Percentiles rank a stretch among this genome's conserved stretches.
phyloP scores from a whole-genome alignment of 2,888 invertebrate species.

The Monopis laevigella region DNA sequence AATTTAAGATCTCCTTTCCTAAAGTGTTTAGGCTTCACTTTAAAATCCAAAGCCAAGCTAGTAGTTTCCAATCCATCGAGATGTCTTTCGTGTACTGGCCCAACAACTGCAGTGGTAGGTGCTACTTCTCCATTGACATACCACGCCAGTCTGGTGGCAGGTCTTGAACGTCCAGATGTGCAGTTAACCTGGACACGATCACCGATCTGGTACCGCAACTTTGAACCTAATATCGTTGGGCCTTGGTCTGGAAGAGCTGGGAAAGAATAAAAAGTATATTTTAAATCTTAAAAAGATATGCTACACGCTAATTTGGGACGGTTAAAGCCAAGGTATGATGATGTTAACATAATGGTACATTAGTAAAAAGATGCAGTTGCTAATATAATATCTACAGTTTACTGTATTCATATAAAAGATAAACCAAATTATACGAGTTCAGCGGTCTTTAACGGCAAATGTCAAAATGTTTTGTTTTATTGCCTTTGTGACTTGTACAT shows the following conservation, averaged over 20 bases:
- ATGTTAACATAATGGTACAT: too few relatives aligned
- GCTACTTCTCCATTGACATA: constrained; percentile 87
- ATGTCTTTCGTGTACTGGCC: constrained; percentile 55
- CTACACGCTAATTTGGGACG: too few relatives aligned
- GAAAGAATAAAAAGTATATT: constrained; percentile 25
- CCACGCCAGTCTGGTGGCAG: constrained; percentile 85
- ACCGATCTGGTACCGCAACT: constrained; percentile 82
- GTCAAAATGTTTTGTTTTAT: too few relatives aligned
- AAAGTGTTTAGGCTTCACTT: constrained; percentile 83
- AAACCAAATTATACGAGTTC: too few relatives aligned
- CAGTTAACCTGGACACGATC: constrained; percentile 86
- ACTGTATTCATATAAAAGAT: too few relatives aligned
- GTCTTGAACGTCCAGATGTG: constrained; percentile 83
- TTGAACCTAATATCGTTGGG: constrained; percentile 83
- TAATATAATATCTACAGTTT: too few relatives aligned
- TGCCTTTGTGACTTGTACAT: too few relatives aligned
- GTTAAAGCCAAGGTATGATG: too few relatives aligned
- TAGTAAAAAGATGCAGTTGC: too few relatives aligned
- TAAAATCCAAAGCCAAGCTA: constrained; percentile 80
- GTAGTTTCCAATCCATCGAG: constrained; percentile 79
- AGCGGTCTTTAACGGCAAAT: too few relatives aligned
- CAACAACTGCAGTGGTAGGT: constrained; percentile 55
- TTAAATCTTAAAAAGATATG: too few relatives aligned
- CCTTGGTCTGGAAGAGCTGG: constrained; percentile 83
- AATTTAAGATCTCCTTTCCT: constrained; percentile 86